Conservation (phyloP, 2,797 vertebrate genomes). For the Fundulus diaphanus region DNA sequence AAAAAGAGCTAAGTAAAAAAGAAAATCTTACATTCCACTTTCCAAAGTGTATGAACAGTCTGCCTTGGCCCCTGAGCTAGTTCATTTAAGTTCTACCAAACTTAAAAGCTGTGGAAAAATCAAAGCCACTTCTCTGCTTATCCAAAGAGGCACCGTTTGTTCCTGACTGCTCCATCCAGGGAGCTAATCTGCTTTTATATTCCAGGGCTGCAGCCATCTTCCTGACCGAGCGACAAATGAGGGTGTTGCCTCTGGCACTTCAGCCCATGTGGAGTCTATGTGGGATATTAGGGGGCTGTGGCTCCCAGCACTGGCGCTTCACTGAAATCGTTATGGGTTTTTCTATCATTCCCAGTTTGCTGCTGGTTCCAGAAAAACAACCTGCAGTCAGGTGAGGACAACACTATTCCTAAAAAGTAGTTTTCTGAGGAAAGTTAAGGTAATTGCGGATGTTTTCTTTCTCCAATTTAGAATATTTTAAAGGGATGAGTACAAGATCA, state of each 20-base stretch:
- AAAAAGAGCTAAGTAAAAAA: not conserved
- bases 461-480: not conserved
- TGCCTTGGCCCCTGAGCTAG: conserved; percentile 28
- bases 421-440: conserved; percentile 1
- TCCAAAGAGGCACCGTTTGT: conserved; percentile 44
- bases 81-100: conserved; percentile 28
- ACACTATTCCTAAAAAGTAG: conserved; percentile 18
- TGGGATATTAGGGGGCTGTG: conserved; percentile 54
- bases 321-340: conserved; percentile 56
- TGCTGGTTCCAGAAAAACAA: conserved; percentile 52
- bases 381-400: conserved; percentile 27
- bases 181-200: conserved; percentile 33
- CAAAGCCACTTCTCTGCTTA: conserved; percentile 31
- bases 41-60: conserved; percentile 14
- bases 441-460: conserved; percentile 47
- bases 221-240: conserved; percentile 65
- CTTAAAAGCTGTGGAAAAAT: conserved; percentile 22
- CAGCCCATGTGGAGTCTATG: conserved; percentile 49
- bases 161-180: conserved; percentile 20
- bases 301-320: conserved; percentile 49
- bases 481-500: not conserved
- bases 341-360: conserved; percentile 59
- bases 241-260: conserved; percentile 57
- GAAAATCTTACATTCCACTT: conserved; percentile 26
- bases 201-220: conserved; percentile 40